Evolutionary conservation across 2,797 vertebrate species (phyloP).

Genomic region (Sphenodon punctatus): DNA sequence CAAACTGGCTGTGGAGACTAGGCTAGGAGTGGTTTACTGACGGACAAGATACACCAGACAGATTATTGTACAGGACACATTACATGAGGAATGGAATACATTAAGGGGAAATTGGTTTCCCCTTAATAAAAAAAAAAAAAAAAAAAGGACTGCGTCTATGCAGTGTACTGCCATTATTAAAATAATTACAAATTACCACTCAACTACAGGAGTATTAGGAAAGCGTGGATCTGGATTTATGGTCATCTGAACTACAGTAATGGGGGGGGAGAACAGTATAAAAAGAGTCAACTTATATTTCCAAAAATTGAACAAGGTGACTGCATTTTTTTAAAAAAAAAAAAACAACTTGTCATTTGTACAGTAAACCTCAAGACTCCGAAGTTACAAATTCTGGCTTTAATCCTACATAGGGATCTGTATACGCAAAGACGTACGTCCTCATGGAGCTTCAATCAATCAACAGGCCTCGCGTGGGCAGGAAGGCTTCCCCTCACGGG

Average conservation of each 20-base stretch:
- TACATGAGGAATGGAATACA: conserved; percentile 67
- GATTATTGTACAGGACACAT: conserved; percentile 73
- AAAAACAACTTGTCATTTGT: neutral
- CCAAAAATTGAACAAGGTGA: conserved; percentile 48
- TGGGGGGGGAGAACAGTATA: conserved; percentile 42
- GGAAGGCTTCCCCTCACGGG: neutral
- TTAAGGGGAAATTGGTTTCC: conserved; percentile 56
- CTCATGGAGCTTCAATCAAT: neutral
- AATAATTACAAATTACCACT: conserved; percentile 65
- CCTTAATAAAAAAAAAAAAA: conserved; percentile 49
- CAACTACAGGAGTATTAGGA: conserved; percentile 46
- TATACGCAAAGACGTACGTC: neutral
- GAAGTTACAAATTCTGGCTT: conserved; percentile 19
- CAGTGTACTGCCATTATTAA: conserved; percentile 68
- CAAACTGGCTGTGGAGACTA: conserved; percentile 44
- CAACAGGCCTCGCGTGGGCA: neutral
- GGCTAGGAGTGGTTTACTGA: conserved; percentile 31
- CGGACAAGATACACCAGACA: conserved; percentile 59
- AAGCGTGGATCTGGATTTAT: conserved; percentile 25
- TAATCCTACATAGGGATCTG: conserved; percentile 34
- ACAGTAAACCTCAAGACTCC: conserved; percentile 24
- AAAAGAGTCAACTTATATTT: conserved; percentile 43
- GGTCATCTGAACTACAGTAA: conserved; percentile 37
- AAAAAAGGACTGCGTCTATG: conserved; percentile 54
- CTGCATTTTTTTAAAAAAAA: neutral